phyloP scores from a whole-genome alignment of 1,140 invertebrate species.

The Megalonaias nervosa region DNA sequence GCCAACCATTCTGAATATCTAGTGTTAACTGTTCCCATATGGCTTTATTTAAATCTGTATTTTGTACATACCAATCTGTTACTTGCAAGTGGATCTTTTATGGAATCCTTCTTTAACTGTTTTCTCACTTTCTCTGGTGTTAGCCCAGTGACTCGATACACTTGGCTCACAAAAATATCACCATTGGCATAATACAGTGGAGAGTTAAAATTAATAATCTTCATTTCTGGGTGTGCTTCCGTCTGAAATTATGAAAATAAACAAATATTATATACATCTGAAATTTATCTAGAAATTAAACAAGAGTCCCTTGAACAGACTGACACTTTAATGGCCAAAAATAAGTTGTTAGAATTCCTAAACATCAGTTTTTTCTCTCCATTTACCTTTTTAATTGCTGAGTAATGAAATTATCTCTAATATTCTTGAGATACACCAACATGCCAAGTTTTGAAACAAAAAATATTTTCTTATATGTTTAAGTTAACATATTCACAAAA shows the following conservation, averaged over 20 bases:
- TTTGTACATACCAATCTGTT: no score
- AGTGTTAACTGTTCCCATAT: no score
- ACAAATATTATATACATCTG: no score
- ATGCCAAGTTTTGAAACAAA: background rate
- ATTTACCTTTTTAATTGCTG: no score
- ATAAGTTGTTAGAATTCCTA: no score
- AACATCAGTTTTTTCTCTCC: no score
- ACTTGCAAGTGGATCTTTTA: no score
- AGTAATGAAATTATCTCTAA: no score
- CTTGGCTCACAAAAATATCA: slow-evolving; percentile 54
- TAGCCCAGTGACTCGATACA: slow-evolving; percentile 46
- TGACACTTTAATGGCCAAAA: no score
- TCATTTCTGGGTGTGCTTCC: slow-evolving; percentile 36
- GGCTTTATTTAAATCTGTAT: no score
- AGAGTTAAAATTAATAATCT: slow-evolving; percentile 51
- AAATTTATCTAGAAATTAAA: background rate
- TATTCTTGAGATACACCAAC: background rate
- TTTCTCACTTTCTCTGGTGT: slow-evolving; percentile 56
- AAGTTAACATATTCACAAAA: no score
- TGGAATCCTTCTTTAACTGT: slow-evolving; percentile 35
- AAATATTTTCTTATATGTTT: background rate
- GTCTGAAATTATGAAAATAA: slow-evolving; percentile 38
- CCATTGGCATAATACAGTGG: slow-evolving; percentile 61
- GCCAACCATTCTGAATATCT: no score
- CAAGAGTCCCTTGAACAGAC: background rate